Evolutionary conservation across 2,797 vertebrate species (phyloP).

Genomic region (Sebastiscus albofasciatus): DNA sequence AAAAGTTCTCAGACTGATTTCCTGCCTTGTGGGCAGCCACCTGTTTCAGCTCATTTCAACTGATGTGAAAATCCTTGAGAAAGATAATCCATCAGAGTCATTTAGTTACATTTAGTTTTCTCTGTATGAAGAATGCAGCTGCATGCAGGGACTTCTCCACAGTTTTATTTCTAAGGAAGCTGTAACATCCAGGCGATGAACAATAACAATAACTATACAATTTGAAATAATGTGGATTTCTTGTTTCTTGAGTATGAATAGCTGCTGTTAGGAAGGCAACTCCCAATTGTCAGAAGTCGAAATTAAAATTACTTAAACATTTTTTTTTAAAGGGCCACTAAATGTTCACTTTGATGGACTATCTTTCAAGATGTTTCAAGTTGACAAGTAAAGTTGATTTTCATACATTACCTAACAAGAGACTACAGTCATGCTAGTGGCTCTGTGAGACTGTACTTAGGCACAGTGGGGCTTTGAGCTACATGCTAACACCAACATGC

Average conservation of each 20-base stretch:
- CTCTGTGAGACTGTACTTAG: neutral
- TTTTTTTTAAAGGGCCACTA: neutral
- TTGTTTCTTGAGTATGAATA: neutral
- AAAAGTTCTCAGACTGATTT: slow-evolving; percentile 54
- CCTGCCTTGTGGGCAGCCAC: slow-evolving; percentile 63
- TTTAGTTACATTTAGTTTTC: slow-evolving; percentile 21
- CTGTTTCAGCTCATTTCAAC: slow-evolving; percentile 65
- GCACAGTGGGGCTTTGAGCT: neutral
- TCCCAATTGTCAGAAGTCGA: neutral
- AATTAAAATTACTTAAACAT: neutral
- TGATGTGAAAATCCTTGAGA: slow-evolving; percentile 35
- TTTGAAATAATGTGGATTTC: neutral
- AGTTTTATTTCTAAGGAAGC: neutral
- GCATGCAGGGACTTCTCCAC: neutral
- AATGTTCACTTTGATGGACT: neutral
- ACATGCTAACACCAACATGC: neutral
- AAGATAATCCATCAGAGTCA: slow-evolving; percentile 38
- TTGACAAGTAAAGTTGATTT: neutral
- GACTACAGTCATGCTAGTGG: neutral
- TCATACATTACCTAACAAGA: neutral
- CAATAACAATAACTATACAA: neutral
- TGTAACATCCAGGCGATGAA: slow-evolving; percentile 5
- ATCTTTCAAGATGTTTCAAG: neutral
- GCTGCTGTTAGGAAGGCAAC: neutral
- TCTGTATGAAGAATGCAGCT: slow-evolving; percentile 20